These are phyloP conservation scores for Dromaius novaehollandiae DNA, from an alignment of 2,113 vertebrate genomes.

Conservation along the genomic window DNA sequence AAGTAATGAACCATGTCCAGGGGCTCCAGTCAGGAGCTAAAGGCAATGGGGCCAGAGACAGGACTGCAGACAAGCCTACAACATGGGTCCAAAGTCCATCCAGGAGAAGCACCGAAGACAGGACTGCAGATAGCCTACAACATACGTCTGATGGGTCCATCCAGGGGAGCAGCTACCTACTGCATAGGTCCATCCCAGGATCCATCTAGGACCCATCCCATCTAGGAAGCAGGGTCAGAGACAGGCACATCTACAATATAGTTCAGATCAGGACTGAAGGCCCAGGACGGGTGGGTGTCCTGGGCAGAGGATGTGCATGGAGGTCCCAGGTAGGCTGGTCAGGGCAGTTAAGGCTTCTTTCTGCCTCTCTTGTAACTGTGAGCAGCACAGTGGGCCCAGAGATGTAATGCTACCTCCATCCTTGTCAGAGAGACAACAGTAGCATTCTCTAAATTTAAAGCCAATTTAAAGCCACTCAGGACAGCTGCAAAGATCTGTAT, in stretches of 20 bases:
- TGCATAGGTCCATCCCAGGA: background rate
- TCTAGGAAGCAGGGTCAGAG: background rate
- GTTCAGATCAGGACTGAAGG: background rate
- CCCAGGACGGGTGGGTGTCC: background rate
- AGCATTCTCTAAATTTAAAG: background rate
- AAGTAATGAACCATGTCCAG: background rate
- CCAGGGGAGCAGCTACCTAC: background rate
- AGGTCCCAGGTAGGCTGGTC: background rate
- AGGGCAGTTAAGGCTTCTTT: background rate
- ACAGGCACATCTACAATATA: background rate
- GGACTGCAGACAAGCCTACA: background rate
- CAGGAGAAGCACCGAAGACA: background rate
- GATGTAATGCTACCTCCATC: fast-evolving
- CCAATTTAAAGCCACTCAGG: background rate
- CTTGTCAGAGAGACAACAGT: background rate
- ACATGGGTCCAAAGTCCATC: background rate
- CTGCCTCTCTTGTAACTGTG: background rate
- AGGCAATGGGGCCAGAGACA: background rate
- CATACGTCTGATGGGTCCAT: background rate
- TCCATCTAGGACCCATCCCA: background rate
- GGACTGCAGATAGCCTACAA: background rate
- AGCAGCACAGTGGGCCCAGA: background rate
- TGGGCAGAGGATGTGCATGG: no score
- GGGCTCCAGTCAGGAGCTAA: background rate
- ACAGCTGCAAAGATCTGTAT: background rate